Evolutionary conservation across 2,113 vertebrate genomes (phyloP).

Genomic region (Oncorhynchus keta): DNA sequence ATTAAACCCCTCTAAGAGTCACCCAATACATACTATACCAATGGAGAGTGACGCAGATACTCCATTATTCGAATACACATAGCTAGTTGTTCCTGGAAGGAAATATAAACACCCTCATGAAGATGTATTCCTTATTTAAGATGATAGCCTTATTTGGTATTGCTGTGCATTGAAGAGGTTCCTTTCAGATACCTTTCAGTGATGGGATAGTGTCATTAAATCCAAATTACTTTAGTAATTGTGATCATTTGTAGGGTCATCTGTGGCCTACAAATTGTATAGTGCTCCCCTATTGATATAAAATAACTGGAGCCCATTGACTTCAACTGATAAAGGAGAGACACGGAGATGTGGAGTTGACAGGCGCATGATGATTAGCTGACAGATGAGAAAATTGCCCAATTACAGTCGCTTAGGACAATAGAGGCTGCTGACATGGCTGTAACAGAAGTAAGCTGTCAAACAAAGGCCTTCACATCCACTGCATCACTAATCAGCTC

Average conservation of each 20-base stretch:
- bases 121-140: not conserved
- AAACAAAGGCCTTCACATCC: slow-evolving; percentile 43
- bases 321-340: slow-evolving; percentile 9
- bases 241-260: not conserved
- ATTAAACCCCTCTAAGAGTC: slow-evolving; percentile 1
- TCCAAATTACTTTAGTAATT: not conserved
- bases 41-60: slow-evolving; percentile 21
- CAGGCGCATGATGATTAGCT: slow-evolving; percentile 44
- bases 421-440: slow-evolving; percentile 57
- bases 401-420: slow-evolving; percentile 59
- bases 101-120: not conserved
- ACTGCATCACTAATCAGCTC: slow-evolving; percentile 46
- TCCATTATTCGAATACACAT: slow-evolving; percentile 27
- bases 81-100: not conserved
- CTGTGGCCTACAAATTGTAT: not conserved
- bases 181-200: not conserved
- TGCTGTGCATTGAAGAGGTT: not conserved
- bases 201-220: not conserved
- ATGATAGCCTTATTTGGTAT: not conserved
- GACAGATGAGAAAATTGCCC: slow-evolving; percentile 69
- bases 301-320: slow-evolving; percentile 16
- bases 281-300: not conserved
- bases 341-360: slow-evolving; percentile 15
- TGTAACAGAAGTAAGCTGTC: slow-evolving; percentile 60
- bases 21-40: slow-evolving; percentile 11